Base-by-base conservation (phyloP, 2,888 invertebrate genomes). In the Nemapogon koenigi region DNA sequence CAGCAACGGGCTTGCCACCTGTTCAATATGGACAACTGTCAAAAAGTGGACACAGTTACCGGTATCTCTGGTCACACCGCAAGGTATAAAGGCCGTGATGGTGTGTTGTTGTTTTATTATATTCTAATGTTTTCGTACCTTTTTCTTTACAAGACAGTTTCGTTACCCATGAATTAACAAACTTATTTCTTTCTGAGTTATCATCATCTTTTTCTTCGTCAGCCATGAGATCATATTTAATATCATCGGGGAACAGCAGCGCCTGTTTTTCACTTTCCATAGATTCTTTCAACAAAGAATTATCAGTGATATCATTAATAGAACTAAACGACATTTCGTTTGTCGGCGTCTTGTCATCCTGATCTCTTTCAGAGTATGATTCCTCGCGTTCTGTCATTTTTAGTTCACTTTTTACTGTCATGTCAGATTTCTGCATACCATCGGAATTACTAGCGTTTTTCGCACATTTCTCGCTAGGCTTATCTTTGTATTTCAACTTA, bases 201-300 rank as follows among this genome's bases (percentile, higher is more conserved):
- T 80, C 80, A 43, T 79, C 73, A 48, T 78, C 78, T 45, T 80
- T 80, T 46, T 80, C 80, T 44, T 79, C 80, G 38, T 79, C 75
- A 26, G 80, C 76, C 53, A 68, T 66, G 44, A 80, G 61, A 59
- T 80, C 79, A 56, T 63, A 68, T 53, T 80, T 80, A 39, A 80
- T 59, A 52, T 78, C 78, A 46, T 80, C 79, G 31, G 76, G 71
- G 22, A 71, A 57, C 44, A 76, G 46, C 57, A 71, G 59, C 17
- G 63, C 59, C 43, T 78, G 75, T 43, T 76, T 73, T 47, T 76
- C 78, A 45, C 79, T 79, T 41, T 79, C 80, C 52, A 79, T 57
- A 13, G 80, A 80, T 49, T 79, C 79, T 48, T 68, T 76, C 2
- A 79, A 47, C 41, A 78, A 61, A 25, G 79, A 76, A 38, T 76